phyloP scores from a whole-genome alignment of 2,797 vertebrate species.

The Tolypeutes matacus region DNA sequence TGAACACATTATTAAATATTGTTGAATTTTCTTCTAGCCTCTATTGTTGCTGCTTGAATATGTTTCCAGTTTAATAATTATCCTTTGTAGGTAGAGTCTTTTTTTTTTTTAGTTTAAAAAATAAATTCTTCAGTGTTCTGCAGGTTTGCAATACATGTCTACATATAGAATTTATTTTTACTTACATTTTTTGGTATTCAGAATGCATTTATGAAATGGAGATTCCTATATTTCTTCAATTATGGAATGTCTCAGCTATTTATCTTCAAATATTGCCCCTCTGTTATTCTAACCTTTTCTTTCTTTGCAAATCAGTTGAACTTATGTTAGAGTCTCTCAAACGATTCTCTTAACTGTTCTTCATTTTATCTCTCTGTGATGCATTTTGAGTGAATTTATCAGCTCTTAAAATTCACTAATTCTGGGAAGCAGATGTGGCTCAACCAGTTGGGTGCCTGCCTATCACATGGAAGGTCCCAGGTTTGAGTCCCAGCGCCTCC shows the following conservation, averaged over 20 bases:
- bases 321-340: not conserved
- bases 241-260: not conserved
- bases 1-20: not conserved
- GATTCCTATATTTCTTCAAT: not conserved
- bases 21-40: not conserved
- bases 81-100: not conserved
- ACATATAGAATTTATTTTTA: not conserved
- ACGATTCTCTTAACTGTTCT: not conserved
- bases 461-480: too few relatives aligned
- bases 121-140: not conserved
- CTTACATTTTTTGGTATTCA: not conserved
- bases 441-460: too few relatives aligned
- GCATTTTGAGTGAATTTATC: not conserved
- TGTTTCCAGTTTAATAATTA: not conserved
- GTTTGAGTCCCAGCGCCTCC: too few relatives aligned
- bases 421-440: not conserved
- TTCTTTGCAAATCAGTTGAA: constrained; percentile 13
- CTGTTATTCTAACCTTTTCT: not conserved
- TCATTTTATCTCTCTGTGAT: not conserved
- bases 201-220: not conserved
- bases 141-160: not conserved
- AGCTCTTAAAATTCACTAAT: constrained; percentile 14
- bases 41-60: not conserved
- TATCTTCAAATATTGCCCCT: not conserved
- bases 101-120: not conserved